Base-by-base conservation (phyloP, 2,113 vertebrate species). In the Pipra filicauda region DNA sequence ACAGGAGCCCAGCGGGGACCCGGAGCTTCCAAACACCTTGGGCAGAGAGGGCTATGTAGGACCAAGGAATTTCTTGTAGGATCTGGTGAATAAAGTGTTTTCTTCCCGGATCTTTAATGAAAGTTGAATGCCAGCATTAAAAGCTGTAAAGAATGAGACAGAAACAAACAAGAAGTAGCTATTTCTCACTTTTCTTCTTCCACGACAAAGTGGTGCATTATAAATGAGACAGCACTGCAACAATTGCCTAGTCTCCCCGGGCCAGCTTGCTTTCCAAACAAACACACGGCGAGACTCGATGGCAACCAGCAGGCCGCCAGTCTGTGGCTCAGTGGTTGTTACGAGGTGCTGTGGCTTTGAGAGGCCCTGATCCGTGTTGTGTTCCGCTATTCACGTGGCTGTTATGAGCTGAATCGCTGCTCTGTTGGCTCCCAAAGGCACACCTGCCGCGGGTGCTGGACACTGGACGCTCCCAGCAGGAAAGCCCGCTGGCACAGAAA, bases 1-100 rank as follows among this genome's bases (percentile, higher is more conserved):
- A 2, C 30, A 8, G 33, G 8, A 22, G 3, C 4, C 9, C 30
- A 1, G 51, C 4, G 0, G 13, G 4, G 24, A 13, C 19, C 8
- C 16, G 6, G 11, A 6, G 8, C 61, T 57, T 51, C 33, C 64
- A 19, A 1, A 31, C 4, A 3, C 5, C 26, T 15, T 13, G 33
- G 27, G 14, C 9, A 12, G 20, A 12, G 19, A n/a, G 8, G 6
- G 7, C 26, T 4, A 23, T 14, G 39, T 6, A 14, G 19, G n/a
- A n/a, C 8, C 21, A 10, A 18, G 13, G 28, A 16, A 27, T 49
- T 6, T 2, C 31, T 1, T 8, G 28, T 5, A 8, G 19, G 28
- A 5, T 21, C 31, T 51, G 30, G 6, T 19, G 24, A 62, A 71
- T 6, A 43, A 57, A 44, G 2, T 3, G 3, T 37, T 84, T 8